These are phyloP conservation scores for Panopea generosa DNA, from an alignment of 2,888 invertebrate genomes.

Conservation along the genomic window DNA sequence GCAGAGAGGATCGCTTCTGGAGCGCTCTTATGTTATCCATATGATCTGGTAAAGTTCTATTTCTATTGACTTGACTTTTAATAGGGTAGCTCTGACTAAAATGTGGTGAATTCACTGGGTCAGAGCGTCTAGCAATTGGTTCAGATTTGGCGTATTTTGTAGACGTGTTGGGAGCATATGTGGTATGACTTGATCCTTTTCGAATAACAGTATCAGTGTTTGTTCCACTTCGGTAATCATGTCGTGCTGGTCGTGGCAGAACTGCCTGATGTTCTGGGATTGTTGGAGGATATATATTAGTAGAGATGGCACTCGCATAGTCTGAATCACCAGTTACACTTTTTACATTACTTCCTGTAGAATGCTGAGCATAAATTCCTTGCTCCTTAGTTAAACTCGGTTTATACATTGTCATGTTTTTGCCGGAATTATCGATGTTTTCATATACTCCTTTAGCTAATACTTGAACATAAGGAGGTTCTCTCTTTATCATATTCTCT, in stretches of 20 bases:
- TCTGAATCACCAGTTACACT: conserved; percentile 21
- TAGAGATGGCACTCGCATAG: conserved; percentile 9
- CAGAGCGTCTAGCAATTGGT: conserved; percentile 14
- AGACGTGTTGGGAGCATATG: background rate
- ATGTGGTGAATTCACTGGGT: too few relatives aligned
- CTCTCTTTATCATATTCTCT: background rate
- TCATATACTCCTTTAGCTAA: conserved; percentile 12
- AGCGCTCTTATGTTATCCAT: conserved; percentile 9
- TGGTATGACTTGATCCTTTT: background rate
- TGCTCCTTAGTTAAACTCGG: too few relatives aligned
- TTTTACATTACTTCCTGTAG: background rate
- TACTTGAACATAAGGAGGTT: conserved; percentile 28
- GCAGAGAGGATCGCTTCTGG: background rate
- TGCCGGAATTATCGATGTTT: conserved; percentile 5
- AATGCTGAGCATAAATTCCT: too few relatives aligned
- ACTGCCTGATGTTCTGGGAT: background rate
- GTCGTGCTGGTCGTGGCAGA: conserved; percentile 5
- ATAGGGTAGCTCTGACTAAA: too few relatives aligned
- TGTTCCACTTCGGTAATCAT: background rate
- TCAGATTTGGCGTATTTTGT: conserved; percentile 21
- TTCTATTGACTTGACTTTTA: background rate
- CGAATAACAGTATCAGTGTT: conserved; percentile 21
- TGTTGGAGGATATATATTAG: conserved; percentile 20
- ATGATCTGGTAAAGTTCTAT: background rate
- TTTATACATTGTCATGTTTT: too few relatives aligned